A percentile compares a stretch with the other conserved stretches of the same genome.
phyloP scores from a whole-genome alignment of 2,113 vertebrate genomes.

The Asarcornis scutulata region DNA sequence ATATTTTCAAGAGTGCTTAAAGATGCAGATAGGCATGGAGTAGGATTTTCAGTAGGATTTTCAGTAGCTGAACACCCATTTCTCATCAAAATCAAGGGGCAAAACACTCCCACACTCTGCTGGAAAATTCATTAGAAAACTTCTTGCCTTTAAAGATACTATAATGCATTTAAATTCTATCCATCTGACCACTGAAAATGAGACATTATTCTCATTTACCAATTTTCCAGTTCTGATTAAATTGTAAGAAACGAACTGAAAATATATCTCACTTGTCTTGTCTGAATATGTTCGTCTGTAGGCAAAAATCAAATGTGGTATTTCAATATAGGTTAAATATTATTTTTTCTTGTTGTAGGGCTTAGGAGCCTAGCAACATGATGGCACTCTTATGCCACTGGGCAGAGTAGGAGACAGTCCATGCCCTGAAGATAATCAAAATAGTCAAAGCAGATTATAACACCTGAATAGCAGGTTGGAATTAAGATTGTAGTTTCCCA shows the following conservation, averaged over 20 bases:
- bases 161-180: not conserved
- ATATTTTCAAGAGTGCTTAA: not conserved
- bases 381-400: rapidly evolving
- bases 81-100: not conserved
- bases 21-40: not conserved
- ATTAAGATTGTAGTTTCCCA: not conserved
- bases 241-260: not conserved
- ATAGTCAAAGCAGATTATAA: not conserved
- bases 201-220: not conserved
- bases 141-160: not conserved
- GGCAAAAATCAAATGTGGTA: not conserved
- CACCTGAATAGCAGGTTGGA: not conserved
- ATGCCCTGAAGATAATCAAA: not conserved
- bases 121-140: not conserved
- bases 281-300: not conserved
- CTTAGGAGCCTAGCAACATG: no score
- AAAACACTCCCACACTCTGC: rapidly evolving
- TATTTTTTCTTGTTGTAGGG: not conserved
- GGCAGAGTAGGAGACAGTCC: not conserved
- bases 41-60: not conserved
- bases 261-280: not conserved
- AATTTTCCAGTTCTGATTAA: not conserved
- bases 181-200: not conserved
- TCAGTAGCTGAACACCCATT: not conserved
- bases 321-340: rapidly evolving